Evolutionary conservation across 2,797 vertebrate species (phyloP).

Genomic region (Bradypodion pumilum): DNA sequence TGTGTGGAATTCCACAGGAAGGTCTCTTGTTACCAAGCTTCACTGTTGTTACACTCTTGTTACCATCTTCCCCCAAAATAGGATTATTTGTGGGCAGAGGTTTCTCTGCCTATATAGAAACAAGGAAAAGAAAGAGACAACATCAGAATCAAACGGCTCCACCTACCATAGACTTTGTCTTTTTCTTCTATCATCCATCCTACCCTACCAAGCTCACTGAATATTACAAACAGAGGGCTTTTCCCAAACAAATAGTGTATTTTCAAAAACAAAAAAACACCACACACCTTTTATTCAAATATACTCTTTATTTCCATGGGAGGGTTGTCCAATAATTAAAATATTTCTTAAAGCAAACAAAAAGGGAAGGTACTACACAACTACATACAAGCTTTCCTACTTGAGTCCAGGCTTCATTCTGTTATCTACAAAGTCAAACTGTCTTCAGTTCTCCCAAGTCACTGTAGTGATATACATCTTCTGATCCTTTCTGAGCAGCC

Average conservation of each 20-base stretch:
- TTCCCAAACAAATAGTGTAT: not conserved
- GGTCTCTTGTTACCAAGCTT: no score
- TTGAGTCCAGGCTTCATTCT: not conserved
- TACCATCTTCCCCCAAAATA: no score
- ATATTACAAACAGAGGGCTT: not conserved
- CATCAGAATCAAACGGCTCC: no score
- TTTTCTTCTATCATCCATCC: no score
- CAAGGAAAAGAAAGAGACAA: no score
- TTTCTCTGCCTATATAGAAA: no score
- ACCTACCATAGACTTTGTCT: no score
- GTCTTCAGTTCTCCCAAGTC: not conserved
- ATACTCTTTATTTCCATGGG: not conserved
- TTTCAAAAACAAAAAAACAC: no score
- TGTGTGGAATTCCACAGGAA: no score
- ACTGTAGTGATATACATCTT: not conserved
- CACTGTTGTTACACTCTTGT: no score
- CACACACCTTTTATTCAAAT: not conserved
- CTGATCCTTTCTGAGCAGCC: not conserved
- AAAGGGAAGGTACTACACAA: not conserved
- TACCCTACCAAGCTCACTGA: no score
- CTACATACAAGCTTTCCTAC: not conserved
- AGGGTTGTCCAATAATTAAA: not conserved
- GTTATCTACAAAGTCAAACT: not conserved
- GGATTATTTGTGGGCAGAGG: no score
- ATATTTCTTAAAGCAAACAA: not conserved